Percentiles rank a stretch among this genome's conserved stretches.
phyloP scores from a whole-genome alignment of 2,113 vertebrate species.

The Rattus norvegicus region GRCr8 NC_086023.1:113807501-113808000 shows the following conservation, averaged over 20 bases:
- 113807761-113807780: neutral
- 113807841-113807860: neutral
- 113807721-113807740: neutral
- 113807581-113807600: neutral
- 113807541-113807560: constrained; percentile 19
- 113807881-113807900: neutral
- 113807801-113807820: neutral
- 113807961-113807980: neutral
- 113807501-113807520: neutral
- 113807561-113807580: neutral
- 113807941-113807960: neutral
- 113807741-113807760: neutral
- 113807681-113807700: neutral
- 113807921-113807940: neutral
- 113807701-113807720: neutral
- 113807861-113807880: neutral
- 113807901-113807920: neutral
- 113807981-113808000: neutral
- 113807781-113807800: neutral
- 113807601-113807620: neutral
- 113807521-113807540: constrained; percentile 14
- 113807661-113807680: neutral
- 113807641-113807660: neutral
- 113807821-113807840: neutral
- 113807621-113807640: neutral